A percentile compares a stretch with the other conserved stretches of the same genome.
Conservation (phyloP, 2,888 invertebrate genomes). For the Altica lythri region DNA sequence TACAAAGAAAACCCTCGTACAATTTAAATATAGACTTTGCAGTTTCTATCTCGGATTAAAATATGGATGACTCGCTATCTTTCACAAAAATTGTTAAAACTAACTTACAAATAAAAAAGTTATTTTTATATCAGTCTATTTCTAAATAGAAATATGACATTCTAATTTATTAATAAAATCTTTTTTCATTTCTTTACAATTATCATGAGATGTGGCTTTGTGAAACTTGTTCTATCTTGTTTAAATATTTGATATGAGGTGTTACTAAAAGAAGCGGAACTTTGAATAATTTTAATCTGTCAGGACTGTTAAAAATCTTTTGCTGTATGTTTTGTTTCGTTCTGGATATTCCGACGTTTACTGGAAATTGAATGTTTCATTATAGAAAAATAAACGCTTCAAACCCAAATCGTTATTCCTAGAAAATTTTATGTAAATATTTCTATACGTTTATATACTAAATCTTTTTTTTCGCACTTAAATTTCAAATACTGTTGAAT, state of each 20-base stretch:
- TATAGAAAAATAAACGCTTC: slow-evolving; percentile 10
- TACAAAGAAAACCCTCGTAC: too few relatives aligned
- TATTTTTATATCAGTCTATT: too few relatives aligned
- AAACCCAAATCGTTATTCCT: slow-evolving; percentile 9
- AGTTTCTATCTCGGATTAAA: too few relatives aligned
- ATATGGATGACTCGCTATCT: too few relatives aligned
- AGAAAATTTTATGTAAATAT: slow-evolving; percentile 12
- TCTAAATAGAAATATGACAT: too few relatives aligned
- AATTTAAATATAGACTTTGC: too few relatives aligned
- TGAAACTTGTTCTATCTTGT: slow-evolving; percentile 17
- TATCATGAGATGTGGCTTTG: slow-evolving; percentile 8
- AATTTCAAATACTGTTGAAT: too few relatives aligned
- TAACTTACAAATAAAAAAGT: too few relatives aligned
- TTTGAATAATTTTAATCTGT: slow-evolving; percentile 15
- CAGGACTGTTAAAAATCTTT: slow-evolving; percentile 11
- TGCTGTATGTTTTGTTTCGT: slow-evolving; percentile 1
- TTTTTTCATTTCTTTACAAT: not conserved
- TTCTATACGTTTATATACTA: too few relatives aligned
- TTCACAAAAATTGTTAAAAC: too few relatives aligned
- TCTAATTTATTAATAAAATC: slow-evolving; percentile 1
- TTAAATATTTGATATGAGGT: slow-evolving; percentile 20
- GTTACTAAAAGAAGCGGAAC: slow-evolving; percentile 12
- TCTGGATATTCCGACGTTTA: slow-evolving; percentile 3
- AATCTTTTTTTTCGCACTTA: too few relatives aligned
- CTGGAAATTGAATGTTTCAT: slow-evolving; percentile 9